These are phyloP conservation scores for Crematogaster levior DNA, from an alignment of 2,888 invertebrate species.

Conservation along the genomic window DNA sequence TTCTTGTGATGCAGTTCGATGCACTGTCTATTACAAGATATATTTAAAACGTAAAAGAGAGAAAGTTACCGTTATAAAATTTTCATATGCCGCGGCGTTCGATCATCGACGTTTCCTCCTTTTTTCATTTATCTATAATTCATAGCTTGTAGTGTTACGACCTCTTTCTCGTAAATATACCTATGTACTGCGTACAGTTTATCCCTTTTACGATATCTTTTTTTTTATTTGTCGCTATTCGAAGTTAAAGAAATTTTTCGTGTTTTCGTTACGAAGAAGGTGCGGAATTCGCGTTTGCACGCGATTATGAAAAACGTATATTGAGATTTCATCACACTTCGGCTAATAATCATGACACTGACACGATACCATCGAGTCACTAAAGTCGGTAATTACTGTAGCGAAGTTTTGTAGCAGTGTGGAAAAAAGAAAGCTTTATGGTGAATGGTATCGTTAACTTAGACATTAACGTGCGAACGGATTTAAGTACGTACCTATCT, in stretches of 20 bases:
- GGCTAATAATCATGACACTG: constrained; percentile 49
- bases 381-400: constrained; percentile 63
- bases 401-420: constrained; percentile 2
- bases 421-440: constrained; percentile 52
- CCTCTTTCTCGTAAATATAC: constrained; percentile 42
- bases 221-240: background rate
- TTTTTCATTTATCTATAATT: constrained; percentile 45
- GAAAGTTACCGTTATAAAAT: constrained; percentile 36
- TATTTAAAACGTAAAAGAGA: background rate
- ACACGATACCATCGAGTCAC: constrained; percentile 49
- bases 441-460: constrained; percentile 59
- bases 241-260: constrained; percentile 24
- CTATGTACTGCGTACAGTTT: constrained; percentile 16
- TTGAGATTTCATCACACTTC: constrained; percentile 59
- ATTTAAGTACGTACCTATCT: constrained; percentile 60
- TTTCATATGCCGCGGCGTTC: constrained; percentile 4
- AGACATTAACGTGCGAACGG: constrained; percentile 59
- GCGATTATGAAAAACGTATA: constrained; percentile 35
- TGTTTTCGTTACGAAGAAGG: background rate
- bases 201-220: constrained; percentile 29
- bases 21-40: background rate
- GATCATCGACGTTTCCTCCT: constrained; percentile 23
- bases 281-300: constrained; percentile 8
- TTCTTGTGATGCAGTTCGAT: background rate
- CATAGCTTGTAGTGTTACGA: constrained; percentile 24